Conservation (phyloP, 2,888 invertebrate species). For the Athripsodes cinereus region DNA sequence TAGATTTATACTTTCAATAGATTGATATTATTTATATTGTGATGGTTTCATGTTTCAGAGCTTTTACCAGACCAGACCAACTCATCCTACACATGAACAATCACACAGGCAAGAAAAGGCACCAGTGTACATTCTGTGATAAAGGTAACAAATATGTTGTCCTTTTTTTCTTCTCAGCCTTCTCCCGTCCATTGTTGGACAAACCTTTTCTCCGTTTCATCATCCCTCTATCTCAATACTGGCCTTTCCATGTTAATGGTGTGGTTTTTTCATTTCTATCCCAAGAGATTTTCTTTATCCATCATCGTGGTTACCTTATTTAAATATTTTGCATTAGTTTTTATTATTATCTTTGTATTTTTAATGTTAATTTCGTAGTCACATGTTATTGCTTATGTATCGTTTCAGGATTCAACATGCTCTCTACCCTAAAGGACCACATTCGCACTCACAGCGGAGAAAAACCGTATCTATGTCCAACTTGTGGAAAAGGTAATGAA, state of each 20-base stretch:
- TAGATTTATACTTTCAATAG: too few relatives aligned
- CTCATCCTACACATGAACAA: constrained; percentile 28
- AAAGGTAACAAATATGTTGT: constrained; percentile 28
- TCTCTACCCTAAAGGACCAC: constrained; percentile 40
- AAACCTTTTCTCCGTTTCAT: too few relatives aligned
- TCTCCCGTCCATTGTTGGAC: too few relatives aligned
- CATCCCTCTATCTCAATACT: too few relatives aligned
- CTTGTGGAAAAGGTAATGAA: constrained; percentile 34
- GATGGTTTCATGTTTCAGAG: constrained; percentile 19
- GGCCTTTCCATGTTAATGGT: too few relatives aligned
- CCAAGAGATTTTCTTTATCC: too few relatives aligned
- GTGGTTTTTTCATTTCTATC: too few relatives aligned
- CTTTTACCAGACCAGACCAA: constrained; percentile 25
- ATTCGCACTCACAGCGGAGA: constrained; percentile 41
- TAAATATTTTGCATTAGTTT: background rate
- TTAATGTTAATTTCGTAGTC: too few relatives aligned
- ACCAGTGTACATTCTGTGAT: constrained; percentile 34
- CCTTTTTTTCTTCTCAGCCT: too few relatives aligned
- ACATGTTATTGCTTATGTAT: too few relatives aligned
- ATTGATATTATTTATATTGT: too few relatives aligned
- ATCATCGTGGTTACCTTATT: background rate
- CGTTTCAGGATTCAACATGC: constrained; percentile 38
- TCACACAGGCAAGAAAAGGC: constrained; percentile 33
- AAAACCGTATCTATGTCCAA: constrained; percentile 36
- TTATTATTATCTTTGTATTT: too few relatives aligned